A percentile compares a stretch with the other conserved stretches of the same genome.
phyloP scores from a whole-genome alignment of 2,113 vertebrate species.

The Istiophorus platypterus region DNA sequence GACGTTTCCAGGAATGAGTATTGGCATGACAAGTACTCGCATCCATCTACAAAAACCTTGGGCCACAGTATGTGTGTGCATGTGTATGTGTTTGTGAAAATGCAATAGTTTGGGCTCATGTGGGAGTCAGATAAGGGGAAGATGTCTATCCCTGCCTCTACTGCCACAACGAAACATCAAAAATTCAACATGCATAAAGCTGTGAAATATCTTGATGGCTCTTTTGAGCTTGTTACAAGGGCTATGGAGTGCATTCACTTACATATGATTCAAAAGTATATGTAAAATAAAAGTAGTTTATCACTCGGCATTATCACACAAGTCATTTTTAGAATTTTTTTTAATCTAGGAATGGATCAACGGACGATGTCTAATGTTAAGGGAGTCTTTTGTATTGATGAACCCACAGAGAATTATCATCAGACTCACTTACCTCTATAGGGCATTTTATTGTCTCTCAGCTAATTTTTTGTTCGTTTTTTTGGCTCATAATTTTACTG shows the following conservation, averaged over 20 bases:
- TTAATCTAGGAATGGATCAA: no score
- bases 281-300: conserved; percentile 1
- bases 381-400: no score
- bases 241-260: background rate
- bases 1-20: conserved; percentile 54
- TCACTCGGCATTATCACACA: background rate
- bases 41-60: conserved; percentile 41
- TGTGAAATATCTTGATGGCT: conserved; percentile 20
- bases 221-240: conserved; percentile 1
- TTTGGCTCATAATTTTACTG: no score
- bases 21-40: conserved; percentile 10
- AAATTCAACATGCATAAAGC: conserved; percentile 23
- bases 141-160: conserved; percentile 9
- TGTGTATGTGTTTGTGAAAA: background rate
- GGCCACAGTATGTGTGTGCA: background rate
- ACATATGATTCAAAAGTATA: background rate
- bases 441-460: no score
- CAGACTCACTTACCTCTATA: no score
- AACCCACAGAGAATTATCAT: no score
- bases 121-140: conserved; percentile 5
- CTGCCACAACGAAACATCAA: conserved; percentile 20
- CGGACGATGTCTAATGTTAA: no score
- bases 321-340: background rate
- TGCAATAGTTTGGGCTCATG: conserved; percentile 5
- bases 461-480: no score